A percentile compares a stretch with the other conserved stretches of the same genome.
phyloP scores from a whole-genome alignment of 1,140 invertebrate species.

The Magallana ariakensis region DNA sequence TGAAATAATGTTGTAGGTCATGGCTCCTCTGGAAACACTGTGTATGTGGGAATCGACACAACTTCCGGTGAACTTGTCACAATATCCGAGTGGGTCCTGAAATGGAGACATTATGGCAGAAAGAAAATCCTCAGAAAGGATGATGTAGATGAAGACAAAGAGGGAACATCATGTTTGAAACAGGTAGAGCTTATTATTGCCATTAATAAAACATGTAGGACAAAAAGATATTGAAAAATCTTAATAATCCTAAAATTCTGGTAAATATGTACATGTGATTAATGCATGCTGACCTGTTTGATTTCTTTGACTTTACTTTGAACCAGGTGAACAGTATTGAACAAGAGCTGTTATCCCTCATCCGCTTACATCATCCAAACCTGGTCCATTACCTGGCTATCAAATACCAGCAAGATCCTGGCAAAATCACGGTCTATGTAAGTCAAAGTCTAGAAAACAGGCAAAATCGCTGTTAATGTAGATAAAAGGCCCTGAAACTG shows the following conservation, averaged over 20 bases:
- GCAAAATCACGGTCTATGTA: slow-evolving; percentile 79
- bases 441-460: slow-evolving; percentile 48
- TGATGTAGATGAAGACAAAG: slow-evolving; percentile 73
- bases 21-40: slow-evolving; percentile 83
- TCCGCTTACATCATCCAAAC: slow-evolving; percentile 86
- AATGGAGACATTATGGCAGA: slow-evolving; percentile 67
- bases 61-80: slow-evolving; percentile 85
- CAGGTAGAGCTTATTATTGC: slow-evolving; percentile 74
- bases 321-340: slow-evolving; percentile 82
- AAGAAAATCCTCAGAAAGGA: slow-evolving; percentile 72
- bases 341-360: slow-evolving; percentile 86
- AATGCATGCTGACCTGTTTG: no score
- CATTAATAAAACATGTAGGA: no score
- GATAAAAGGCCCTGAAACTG: no score
- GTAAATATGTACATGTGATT: no score
- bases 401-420: slow-evolving; percentile 83
- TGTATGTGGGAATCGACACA: slow-evolving; percentile 86
- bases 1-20: slow-evolving; percentile 80
- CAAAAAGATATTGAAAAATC: no score
- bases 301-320: background rate
- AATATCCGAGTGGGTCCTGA: slow-evolving; percentile 86
- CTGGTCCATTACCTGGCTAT: slow-evolving; percentile 87
- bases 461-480: no score
- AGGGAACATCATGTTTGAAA: slow-evolving; percentile 81
- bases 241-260: no score